Conservation (phyloP, 2,888 invertebrate species). For the Netelia melanura region DNA sequence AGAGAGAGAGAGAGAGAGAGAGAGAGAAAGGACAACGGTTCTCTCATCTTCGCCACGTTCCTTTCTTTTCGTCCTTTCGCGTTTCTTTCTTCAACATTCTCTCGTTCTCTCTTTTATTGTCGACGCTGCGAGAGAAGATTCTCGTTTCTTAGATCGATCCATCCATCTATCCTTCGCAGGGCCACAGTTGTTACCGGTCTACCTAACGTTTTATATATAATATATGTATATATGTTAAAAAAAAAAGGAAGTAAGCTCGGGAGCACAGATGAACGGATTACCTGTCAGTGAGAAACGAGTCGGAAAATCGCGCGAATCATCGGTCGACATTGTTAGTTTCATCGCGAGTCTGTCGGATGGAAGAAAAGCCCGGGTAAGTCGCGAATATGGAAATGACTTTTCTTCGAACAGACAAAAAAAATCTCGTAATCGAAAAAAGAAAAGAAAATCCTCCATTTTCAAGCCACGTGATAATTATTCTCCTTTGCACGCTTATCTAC, state of each 20-base stretch:
- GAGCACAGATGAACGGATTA: constrained; percentile 69
- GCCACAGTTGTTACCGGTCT: constrained; percentile 38
- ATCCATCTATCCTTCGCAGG: constrained; percentile 72
- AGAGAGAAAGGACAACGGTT: constrained; percentile 35
- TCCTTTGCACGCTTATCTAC: background rate
- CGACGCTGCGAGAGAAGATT: constrained; percentile 57
- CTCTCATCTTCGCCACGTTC: constrained; percentile 65
- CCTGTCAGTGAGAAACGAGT: constrained; percentile 70
- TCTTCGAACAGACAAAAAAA: background rate
- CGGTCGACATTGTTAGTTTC: constrained; percentile 62
- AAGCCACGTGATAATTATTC: background rate
- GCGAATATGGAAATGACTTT: constrained; percentile 21
- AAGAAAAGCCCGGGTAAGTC: constrained; percentile 17
- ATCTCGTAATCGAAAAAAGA: background rate
- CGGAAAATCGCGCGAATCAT: constrained; percentile 67
- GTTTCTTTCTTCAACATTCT: constrained; percentile 41
- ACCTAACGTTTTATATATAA: background rate
- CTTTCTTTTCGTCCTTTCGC: constrained; percentile 58
- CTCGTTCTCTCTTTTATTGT: constrained; percentile 58
- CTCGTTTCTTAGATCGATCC: constrained; percentile 75
- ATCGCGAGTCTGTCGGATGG: constrained; percentile 39
- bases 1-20: constrained; percentile 46
- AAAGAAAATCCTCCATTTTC: background rate
- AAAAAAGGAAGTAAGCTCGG: constrained; percentile 19
- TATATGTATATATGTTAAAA: constrained; percentile 21